Evolutionary conservation across 2,888 invertebrate genomes (phyloP).

Genomic region (Dicyrtoma fusca): DNA sequence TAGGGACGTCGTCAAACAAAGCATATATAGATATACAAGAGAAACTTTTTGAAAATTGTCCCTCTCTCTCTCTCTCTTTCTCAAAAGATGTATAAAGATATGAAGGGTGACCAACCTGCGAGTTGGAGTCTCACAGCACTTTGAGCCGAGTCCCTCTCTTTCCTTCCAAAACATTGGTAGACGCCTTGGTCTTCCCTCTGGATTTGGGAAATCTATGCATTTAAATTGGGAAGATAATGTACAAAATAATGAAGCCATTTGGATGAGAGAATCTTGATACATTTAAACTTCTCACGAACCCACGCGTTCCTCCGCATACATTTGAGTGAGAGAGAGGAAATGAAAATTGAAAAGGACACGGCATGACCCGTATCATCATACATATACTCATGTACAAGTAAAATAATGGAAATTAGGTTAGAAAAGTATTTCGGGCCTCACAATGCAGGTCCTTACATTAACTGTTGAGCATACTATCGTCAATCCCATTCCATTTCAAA

Average conservation of each 20-base stretch:
- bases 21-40: neutral
- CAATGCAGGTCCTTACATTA: slow-evolving; percentile 36
- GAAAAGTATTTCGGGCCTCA: slow-evolving; percentile 23
- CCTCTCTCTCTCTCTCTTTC: too few relatives aligned
- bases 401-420: slow-evolving; percentile 25
- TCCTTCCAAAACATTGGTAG: slow-evolving; percentile 51
- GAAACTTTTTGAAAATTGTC: slow-evolving; percentile 25
- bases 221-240: slow-evolving; percentile 28
- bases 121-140: slow-evolving; percentile 49
- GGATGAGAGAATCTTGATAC: slow-evolving; percentile 4
- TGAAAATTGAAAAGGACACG: slow-evolving; percentile 31
- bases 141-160: slow-evolving; percentile 49
- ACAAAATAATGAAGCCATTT: slow-evolving; percentile 23
- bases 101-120: slow-evolving; percentile 51
- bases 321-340: slow-evolving; percentile 10
- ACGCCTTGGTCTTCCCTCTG: slow-evolving; percentile 53
- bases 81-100: too few relatives aligned
- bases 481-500: too few relatives aligned
- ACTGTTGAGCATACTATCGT: slow-evolving; percentile 24
- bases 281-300: neutral
- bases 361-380: neutral
- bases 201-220: slow-evolving; percentile 52
- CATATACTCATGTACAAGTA: neutral
- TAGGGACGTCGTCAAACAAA: neutral
- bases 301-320: neutral